Conservation (phyloP, 1,140 invertebrate genomes). For the Papilio aristodemus region DNA sequence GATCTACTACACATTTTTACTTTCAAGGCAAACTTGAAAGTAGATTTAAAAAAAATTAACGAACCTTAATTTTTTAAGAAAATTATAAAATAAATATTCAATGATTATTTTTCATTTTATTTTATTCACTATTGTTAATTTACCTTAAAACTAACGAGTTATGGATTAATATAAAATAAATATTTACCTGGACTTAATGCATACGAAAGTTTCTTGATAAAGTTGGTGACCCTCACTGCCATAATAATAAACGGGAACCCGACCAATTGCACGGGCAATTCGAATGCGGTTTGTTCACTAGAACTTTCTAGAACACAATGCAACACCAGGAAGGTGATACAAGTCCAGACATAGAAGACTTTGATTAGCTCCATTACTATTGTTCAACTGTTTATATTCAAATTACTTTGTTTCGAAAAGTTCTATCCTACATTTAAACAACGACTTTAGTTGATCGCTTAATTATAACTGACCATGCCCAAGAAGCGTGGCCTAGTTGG, state of each 20-base stretch:
- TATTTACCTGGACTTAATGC: slow-evolving; percentile 89
- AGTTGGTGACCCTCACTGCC: slow-evolving; percentile 89
- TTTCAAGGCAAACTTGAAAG: background rate
- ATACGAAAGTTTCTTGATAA: slow-evolving; percentile 90
- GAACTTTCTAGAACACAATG: slow-evolving; percentile 59
- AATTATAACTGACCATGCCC: slow-evolving; percentile 63
- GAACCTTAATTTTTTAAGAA: background rate
- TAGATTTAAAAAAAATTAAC: background rate
- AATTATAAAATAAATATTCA: background rate
- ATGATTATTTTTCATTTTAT: too few species aligned
- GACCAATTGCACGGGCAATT: slow-evolving; percentile 89
- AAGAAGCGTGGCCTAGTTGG: slow-evolving; percentile 44
- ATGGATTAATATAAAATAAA: slow-evolving; percentile 33
- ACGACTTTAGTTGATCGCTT: slow-evolving; percentile 53
- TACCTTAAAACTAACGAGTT: too few species aligned
- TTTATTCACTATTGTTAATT: too few species aligned
- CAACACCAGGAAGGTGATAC: slow-evolving; percentile 56
- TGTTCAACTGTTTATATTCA: slow-evolving; percentile 17
- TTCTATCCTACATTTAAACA: slow-evolving; percentile 36
- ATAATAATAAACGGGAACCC: slow-evolving; percentile 91
- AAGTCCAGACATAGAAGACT: slow-evolving; percentile 60
- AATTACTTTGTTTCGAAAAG: background rate
- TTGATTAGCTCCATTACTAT: slow-evolving; percentile 63
- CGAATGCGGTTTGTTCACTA: slow-evolving; percentile 82
- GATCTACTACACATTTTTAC: background rate